Evolutionary conservation across 2,797 vertebrate species (phyloP).

Genomic region (Sciurus vulgaris): DNA sequence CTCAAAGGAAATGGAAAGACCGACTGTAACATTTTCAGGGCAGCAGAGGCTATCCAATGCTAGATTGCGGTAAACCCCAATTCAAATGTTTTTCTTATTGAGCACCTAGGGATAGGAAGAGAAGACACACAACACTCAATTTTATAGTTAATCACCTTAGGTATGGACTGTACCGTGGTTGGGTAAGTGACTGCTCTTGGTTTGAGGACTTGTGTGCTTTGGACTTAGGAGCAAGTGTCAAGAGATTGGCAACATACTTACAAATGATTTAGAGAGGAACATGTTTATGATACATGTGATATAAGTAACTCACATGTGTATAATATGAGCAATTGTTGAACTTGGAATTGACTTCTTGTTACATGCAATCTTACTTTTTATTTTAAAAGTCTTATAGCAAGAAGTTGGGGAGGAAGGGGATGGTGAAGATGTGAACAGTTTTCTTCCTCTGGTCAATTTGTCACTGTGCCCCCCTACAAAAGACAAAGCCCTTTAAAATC

Average conservation of each 20-base stretch:
- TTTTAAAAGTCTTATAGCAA: not conserved
- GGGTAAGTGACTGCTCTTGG: not conserved
- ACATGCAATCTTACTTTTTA: not conserved
- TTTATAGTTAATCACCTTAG: not conserved
- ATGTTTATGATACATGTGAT: fast-evolving
- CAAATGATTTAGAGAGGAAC: not conserved
- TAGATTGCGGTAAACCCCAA: not conserved
- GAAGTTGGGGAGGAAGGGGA: not conserved
- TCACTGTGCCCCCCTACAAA: not conserved
- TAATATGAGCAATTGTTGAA: not conserved
- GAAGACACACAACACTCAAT: not conserved
- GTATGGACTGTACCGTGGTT: not conserved
- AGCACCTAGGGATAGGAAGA: not conserved
- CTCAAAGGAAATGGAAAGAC: constrained; percentile 1
- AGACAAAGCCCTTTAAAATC: not conserved
- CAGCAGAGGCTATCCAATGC: not conserved
- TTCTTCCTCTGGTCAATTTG: not conserved
- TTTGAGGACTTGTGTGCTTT: not conserved
- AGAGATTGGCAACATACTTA: not conserved
- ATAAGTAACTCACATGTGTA: not conserved
- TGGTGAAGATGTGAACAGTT: not conserved
- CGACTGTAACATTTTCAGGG: not conserved
- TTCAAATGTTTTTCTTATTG: not conserved
- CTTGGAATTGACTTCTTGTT: not conserved
- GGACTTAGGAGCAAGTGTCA: not conserved